Percentiles rank a stretch among this genome's conserved stretches.
Evolutionary conservation across 2,113 vertebrate genomes (phyloP).

Genomic region (Chamaetylas fuelleborni): DNA sequence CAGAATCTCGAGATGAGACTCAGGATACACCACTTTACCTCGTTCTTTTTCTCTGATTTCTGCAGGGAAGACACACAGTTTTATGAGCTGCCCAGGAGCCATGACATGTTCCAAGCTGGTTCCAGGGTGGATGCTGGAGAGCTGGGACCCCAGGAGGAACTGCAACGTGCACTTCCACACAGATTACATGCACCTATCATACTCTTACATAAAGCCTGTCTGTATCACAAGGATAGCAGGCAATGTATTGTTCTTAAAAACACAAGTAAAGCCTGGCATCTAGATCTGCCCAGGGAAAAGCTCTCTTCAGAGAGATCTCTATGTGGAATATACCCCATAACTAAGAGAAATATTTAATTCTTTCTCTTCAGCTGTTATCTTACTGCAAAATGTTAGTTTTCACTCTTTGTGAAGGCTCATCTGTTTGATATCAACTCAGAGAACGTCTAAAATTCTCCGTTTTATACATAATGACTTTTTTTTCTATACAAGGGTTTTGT

Average conservation of each 20-base stretch:
- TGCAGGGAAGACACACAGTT: background rate
- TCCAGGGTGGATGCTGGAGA: background rate
- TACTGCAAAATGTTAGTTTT: background rate
- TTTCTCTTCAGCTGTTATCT: background rate
- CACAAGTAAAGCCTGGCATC: background rate
- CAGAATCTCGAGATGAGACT: background rate
- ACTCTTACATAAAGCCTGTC: background rate
- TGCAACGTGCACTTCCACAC: background rate
- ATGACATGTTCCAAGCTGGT: background rate
- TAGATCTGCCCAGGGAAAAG: background rate
- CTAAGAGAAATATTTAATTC: background rate
- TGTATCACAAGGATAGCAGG: accelerated
- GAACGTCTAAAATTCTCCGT: background rate
- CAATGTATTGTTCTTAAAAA: background rate
- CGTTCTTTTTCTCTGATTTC: background rate
- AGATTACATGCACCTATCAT: background rate
- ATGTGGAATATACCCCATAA: background rate
- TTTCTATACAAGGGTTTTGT: background rate
- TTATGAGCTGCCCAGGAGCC: background rate
- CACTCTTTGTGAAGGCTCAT: background rate
- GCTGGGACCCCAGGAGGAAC: background rate
- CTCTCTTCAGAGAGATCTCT: background rate
- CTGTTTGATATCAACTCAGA: background rate
- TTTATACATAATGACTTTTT: background rate
- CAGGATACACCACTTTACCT: background rate